Percentiles rank a stretch among this genome's conserved stretches.
phyloP scores from a whole-genome alignment of 2,888 invertebrate species.

The Tipula confusa region DNA sequence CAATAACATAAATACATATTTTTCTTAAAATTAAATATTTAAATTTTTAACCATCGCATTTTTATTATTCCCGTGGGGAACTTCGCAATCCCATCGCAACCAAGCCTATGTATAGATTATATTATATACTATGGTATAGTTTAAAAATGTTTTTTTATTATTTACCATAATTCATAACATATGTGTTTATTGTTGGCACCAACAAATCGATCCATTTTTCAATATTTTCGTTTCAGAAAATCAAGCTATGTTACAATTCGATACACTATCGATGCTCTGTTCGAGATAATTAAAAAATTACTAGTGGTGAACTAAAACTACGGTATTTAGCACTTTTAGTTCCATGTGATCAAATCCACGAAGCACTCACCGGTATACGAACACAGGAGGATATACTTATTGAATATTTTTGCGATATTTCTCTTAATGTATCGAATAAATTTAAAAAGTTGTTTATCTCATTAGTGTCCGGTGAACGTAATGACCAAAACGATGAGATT shows the following conservation, averaged over 20 bases:
- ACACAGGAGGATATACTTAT: conserved; percentile 85
- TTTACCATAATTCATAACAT: no score
- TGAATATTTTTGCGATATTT: conserved; percentile 82
- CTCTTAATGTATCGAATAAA: conserved; percentile 84
- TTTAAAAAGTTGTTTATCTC: conserved; percentile 78
- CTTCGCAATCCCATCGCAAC: not conserved
- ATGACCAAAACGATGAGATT: conserved; percentile 67
- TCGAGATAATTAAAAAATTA: conserved; percentile 81
- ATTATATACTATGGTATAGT: not conserved
- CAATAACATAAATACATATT: conserved; percentile 3
- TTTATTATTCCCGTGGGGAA: not conserved
- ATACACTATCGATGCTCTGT: conserved; percentile 60
- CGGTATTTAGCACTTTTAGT: conserved; percentile 78
- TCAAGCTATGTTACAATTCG: not conserved
- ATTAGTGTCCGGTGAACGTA: conserved; percentile 61
- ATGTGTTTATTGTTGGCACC: not conserved
- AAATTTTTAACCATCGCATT: not conserved
- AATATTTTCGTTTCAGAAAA: not conserved
- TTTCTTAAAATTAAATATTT: not conserved
- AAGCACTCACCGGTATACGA: conserved; percentile 78
- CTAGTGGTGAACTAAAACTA: conserved; percentile 83
- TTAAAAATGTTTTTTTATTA: no score
- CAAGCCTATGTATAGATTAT: not conserved
- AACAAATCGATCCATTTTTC: not conserved
- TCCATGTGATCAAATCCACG: conserved; percentile 75